Conservation (phyloP, 2,888 invertebrate genomes). For the Panzeria rudis region DNA sequence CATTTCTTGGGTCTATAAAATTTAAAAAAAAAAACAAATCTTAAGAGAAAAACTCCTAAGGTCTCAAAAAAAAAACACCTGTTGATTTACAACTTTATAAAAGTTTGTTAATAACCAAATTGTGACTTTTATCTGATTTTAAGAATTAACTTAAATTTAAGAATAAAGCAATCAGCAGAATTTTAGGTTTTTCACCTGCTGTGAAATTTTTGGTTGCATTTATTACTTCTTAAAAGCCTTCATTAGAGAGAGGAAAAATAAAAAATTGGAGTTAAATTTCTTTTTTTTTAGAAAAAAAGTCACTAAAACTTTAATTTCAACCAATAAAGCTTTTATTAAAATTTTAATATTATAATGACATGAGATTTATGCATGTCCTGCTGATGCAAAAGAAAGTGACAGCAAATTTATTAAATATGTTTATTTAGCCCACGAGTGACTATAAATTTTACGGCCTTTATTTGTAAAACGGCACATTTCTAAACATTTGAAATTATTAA, state of each 20-base stretch:
- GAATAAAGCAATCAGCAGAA: constrained; percentile 4
- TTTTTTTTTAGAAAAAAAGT: not conserved
- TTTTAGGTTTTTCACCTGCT: constrained; percentile 35
- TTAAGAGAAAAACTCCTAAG: not conserved
- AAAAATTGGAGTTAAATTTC: not conserved
- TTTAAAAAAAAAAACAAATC: not conserved
- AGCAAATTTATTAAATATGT: not conserved
- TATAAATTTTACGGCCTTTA: too few species aligned
- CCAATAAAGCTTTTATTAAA: not conserved
- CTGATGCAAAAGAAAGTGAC: not conserved
- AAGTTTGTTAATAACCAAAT: constrained; percentile 49
- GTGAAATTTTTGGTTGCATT: constrained; percentile 20
- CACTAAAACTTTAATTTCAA: not conserved
- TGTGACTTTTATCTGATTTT: constrained; percentile 58
- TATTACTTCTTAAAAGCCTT: constrained; percentile 44
- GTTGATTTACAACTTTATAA: constrained; percentile 64
- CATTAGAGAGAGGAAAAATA: not conserved
- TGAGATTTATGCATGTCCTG: not conserved
- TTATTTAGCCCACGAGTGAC: not conserved
- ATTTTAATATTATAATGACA: constrained; percentile 5
- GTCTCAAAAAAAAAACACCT: constrained; percentile 42
- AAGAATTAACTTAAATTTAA: constrained; percentile 41
- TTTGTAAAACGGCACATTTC: too few species aligned
- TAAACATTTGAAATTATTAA: too few species aligned
- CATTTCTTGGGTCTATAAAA: constrained; percentile 9